phyloP scores from a whole-genome alignment of 1,140 invertebrate genomes.

The Battus philenor region DNA sequence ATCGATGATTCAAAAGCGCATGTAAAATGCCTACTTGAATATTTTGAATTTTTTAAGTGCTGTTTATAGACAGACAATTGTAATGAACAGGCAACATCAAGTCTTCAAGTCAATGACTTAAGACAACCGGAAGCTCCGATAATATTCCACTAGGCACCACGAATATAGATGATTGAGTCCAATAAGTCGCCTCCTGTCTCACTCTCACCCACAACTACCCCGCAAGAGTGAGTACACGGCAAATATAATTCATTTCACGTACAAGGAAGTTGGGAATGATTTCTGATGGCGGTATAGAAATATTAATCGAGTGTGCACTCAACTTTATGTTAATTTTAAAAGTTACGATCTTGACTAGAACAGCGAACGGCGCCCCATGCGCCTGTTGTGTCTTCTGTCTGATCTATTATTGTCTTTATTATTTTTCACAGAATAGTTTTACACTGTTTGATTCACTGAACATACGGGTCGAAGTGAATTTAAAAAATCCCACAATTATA shows the following conservation, averaged over 20 bases:
- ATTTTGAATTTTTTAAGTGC: too few relatives aligned
- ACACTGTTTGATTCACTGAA: constrained; percentile 1
- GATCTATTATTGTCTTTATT: constrained; percentile 8
- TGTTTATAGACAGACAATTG: too few relatives aligned
- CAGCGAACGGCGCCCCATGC: background rate
- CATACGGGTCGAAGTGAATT: constrained; percentile 14
- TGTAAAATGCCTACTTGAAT: too few relatives aligned
- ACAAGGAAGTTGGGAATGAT: constrained; percentile 63
- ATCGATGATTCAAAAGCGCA: too few relatives aligned
- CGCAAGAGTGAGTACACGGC: constrained; percentile 26
- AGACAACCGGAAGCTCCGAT: constrained; percentile 58
- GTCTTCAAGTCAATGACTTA: constrained; percentile 59
- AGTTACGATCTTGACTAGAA: background rate
- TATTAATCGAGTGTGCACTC: constrained; percentile 43
- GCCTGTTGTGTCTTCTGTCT: background rate
- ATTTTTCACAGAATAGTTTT: constrained; percentile 4
- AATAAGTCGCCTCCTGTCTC: constrained; percentile 48
- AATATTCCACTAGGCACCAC: constrained; percentile 64
- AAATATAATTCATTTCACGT: constrained; percentile 62
- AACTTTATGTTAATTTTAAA: constrained; percentile 14
- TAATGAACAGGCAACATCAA: constrained; percentile 3
- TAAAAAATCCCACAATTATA: constrained; percentile 8
- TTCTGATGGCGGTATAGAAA: constrained; percentile 55
- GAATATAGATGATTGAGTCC: constrained; percentile 72
- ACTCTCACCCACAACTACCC: constrained; percentile 8